Conservation (phyloP, 2,113 vertebrate genomes). For the Drymodes brunneopygia region DNA sequence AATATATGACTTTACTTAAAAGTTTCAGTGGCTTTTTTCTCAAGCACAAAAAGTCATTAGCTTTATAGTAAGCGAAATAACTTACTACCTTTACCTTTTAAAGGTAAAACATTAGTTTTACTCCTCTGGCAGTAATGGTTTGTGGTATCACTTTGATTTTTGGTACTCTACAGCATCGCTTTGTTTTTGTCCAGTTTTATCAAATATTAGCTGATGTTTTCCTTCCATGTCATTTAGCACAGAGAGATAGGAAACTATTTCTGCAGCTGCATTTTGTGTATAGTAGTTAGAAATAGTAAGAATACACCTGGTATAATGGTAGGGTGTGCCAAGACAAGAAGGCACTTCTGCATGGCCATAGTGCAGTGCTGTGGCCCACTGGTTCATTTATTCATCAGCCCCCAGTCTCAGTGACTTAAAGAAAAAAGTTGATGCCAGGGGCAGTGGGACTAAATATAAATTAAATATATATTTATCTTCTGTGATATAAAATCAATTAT, state of each 20-base stretch:
- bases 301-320: not conserved
- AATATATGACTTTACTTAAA: not conserved
- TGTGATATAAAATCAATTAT: not conserved
- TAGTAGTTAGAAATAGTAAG: not conserved
- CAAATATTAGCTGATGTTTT: not conserved
- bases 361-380: accelerated
- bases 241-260: not conserved
- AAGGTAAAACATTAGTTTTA: not conserved
- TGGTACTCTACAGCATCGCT: not conserved
- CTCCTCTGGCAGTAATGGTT: not conserved
- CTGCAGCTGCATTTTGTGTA: not conserved
- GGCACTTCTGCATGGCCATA: not conserved
- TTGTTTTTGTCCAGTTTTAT: not conserved
- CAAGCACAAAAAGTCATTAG: not conserved
- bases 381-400: not conserved
- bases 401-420: not conserved
- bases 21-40: not conserved
- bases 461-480: not conserved
- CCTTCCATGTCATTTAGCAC: not conserved
- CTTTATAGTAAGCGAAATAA: not conserved
- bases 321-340: not conserved
- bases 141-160: not conserved
- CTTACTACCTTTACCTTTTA: not conserved
- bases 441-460: not conserved
- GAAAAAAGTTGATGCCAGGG: not conserved